phyloP scores from a whole-genome alignment of 2,888 invertebrate species.

The Coecobrya sp. region DNA sequence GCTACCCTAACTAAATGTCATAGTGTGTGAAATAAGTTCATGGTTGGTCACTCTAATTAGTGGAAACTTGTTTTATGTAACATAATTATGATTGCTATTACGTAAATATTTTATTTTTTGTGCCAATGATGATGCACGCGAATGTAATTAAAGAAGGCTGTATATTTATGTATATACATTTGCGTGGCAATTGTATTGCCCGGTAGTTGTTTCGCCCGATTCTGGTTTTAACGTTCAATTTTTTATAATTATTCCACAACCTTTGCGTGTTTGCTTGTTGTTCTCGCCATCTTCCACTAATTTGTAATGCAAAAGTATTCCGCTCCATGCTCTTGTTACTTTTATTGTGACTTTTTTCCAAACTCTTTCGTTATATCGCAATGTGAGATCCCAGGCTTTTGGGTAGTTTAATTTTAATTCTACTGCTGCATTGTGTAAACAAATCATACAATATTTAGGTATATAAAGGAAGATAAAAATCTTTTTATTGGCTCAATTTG shows the following conservation, averaged over 20 bases:
- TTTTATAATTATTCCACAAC: not conserved
- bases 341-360: too few relatives aligned
- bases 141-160: too few relatives aligned
- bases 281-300: not conserved
- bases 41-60: not conserved
- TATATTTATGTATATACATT: too few relatives aligned
- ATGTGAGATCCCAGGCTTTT: too few relatives aligned
- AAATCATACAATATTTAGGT: not conserved
- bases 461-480: not conserved
- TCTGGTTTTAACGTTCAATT: not conserved
- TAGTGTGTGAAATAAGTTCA: too few relatives aligned
- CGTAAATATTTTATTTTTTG: too few relatives aligned
- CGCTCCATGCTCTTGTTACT: too few relatives aligned
- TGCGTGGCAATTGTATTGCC: not conserved
- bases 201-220: not conserved
- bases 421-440: not conserved
- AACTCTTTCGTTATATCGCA: too few relatives aligned
- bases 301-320: not conserved
- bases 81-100: not conserved
- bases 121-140: too few relatives aligned
- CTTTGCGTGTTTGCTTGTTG: not conserved
- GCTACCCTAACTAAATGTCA: too few relatives aligned
- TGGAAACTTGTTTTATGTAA: not conserved
- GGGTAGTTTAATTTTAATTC: not conserved
- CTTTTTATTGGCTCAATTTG: constrained; percentile 50